Evolutionary conservation across 2,888 invertebrate species (phyloP), one percentile per base, ranked within the genome.

Genomic region (Anoncus sp.): DNA sequence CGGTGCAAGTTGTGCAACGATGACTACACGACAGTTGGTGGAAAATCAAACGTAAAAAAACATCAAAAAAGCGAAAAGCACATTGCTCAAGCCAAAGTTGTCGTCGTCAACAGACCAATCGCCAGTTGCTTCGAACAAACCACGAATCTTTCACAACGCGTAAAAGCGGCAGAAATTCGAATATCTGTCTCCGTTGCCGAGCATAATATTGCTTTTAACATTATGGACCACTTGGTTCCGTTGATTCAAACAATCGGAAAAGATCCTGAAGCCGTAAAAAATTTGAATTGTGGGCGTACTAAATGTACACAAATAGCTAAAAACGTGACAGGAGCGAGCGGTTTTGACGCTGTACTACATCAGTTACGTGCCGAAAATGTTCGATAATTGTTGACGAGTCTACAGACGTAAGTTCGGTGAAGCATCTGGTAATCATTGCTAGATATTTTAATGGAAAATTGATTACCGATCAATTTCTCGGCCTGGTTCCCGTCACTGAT

Each of bases 201-300:
- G 65, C 85, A 85, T 67, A 82, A 85, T 51, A 45, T 85, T 20
- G 80, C 85, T 27, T 81, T 85, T 55, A 71, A 53, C 62, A 38
- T 81, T 9, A 75, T 80, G 35, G 79, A 81, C 45, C 85, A 84
- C 77, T 73, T 84, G 49, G 66, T 77, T 14, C 55, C 77, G 27
- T 38, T 81, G n/a, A 77, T 85, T n/a, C 72, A 67, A 75, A 67
- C 55, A 47, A 67, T 82, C 22, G 80, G 81, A 74, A 75, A 62
- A n/a, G 82, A 85, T 79, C 84, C 85, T 12, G 67, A 83, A 60
- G 81, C 83, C 35, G 84, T 81, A 12, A 79, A 84, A 69, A 71
- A 75, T 12, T 74, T 82, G 47, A 55, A 51, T 47, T 81, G 75
- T 49, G 69, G 67, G 2, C 74, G 84, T 59, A 85, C 81, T 7